Evolutionary conservation across 1,140 invertebrate species (phyloP), one percentile per base, ranked within the genome.

Genomic region (Uloborus diversus): DNA sequence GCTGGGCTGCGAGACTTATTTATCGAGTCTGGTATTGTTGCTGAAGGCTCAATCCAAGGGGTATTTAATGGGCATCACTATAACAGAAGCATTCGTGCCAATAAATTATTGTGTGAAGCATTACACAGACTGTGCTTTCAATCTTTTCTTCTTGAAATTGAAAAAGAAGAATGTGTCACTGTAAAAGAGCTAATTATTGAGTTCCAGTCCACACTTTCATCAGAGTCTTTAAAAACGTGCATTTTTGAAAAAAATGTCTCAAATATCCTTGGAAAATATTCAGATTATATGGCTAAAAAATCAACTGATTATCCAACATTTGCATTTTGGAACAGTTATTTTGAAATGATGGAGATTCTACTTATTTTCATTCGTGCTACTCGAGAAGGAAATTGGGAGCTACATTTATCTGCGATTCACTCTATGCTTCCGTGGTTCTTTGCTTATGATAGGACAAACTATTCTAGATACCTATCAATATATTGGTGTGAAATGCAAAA

Each of bases 1-100:
- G n/a, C n/a, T n/a, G 7, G 56, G 62, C 3, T 83, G 83, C 76
- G 82, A 84, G 25, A 82, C 65, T 20, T 75, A 73, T 13, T 59
- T 35, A 30, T 68, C 37, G 42, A 42, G 83, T 13, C 14, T 20
- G 14, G 14, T 49, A 49, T 49, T n/a, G n/a, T n/a, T n/a, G n/a
- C n/a, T n/a, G n/a, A n/a, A n/a, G n/a, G n/a, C n/a, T n/a, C n/a
- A n/a, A n/a, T 49, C 20, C 47, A 49, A 13, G 14, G 14, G 14
- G 20, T 49, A 49, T 49, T 49, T 17, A 49, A 49, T n/a, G n/a
- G n/a, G 47, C 14, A 17, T 49, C 20, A 17, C 20, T 49, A 17
- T 20, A 49, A 20, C n/a, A n/a, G n/a, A n/a, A n/a, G n/a, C n/a
- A n/a, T n/a, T n/a, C n/a, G n/a, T n/a, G n/a, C n/a, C n/a, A n/a